A percentile compares a stretch with the other conserved stretches of the same genome.
These are phyloP conservation scores for Therioaphis trifolii DNA, from an alignment of 2,888 invertebrate genomes.

Conservation along the genomic window DNA sequence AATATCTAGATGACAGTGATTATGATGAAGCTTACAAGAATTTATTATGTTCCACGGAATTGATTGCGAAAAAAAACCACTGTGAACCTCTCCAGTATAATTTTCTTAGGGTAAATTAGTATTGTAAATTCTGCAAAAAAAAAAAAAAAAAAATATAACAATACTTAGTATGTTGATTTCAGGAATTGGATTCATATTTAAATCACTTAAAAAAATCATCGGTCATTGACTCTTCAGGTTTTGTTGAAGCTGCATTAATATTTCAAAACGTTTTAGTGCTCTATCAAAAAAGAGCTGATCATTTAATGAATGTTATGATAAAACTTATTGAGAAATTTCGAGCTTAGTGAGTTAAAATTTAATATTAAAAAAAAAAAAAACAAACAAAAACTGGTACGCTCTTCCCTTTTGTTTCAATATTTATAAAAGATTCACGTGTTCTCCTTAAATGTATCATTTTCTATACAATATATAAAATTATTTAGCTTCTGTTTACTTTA, in stretches of 20 bases:
- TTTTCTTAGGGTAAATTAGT: slow-evolving; percentile 2
- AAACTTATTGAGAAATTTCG: slow-evolving; percentile 46
- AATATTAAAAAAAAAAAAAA: no score
- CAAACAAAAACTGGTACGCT: no score
- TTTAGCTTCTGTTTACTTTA: no score
- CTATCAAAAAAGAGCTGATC: slow-evolving; percentile 80
- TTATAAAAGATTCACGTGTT: no score
- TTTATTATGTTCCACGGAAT: slow-evolving; percentile 29
- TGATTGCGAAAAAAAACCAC: slow-evolving; percentile 13
- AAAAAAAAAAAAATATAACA: not conserved
- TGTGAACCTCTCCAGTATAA: slow-evolving; percentile 30
- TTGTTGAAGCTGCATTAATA: slow-evolving; percentile 81
- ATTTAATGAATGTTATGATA: slow-evolving; percentile 40
- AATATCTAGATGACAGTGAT: slow-evolving; percentile 46
- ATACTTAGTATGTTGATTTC: not conserved
- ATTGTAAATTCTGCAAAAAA: not conserved
- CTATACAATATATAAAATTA: no score
- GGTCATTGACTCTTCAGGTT: slow-evolving; percentile 71
- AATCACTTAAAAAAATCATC: slow-evolving; percentile 19
- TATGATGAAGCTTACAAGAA: slow-evolving; percentile 53
- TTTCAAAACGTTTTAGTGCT: slow-evolving; percentile 79
- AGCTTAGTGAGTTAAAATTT: slow-evolving; percentile 46
- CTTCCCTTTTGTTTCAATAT: no score
- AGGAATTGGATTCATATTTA: slow-evolving; percentile 57
- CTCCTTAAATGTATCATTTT: not conserved